Conservation (phyloP, 2,797 vertebrate species). For the Enoplosus armatus region DNA sequence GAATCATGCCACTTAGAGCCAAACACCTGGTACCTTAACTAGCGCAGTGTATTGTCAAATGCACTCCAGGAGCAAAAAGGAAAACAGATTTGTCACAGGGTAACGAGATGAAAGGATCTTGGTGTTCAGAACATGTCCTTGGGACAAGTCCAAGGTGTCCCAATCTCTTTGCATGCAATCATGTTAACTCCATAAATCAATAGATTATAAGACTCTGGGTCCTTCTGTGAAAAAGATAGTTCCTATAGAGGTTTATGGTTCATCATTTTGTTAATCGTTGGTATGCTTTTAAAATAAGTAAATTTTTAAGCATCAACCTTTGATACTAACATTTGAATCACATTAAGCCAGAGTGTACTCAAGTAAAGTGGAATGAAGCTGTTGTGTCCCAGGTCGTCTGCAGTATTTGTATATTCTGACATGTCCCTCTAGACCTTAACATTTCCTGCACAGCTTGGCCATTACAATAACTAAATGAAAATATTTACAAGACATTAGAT, state of each 20-base stretch:
- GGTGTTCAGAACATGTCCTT: not conserved
- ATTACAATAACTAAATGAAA: conserved; percentile 20
- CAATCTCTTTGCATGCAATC: not conserved
- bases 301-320: not conserved
- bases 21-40: conserved; percentile 23
- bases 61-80: not conserved
- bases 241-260: not conserved
- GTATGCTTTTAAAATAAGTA: not conserved
- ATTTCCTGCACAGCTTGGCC: not conserved
- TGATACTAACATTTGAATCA: not conserved
- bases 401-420: not conserved
- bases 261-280: not conserved
- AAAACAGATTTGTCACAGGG: not conserved
- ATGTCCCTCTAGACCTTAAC: not conserved
- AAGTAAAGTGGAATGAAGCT: not conserved
- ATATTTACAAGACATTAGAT: conserved; percentile 7
- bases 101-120: not conserved
- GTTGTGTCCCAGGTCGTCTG: conserved; percentile 1
- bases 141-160: not conserved
- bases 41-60: not conserved
- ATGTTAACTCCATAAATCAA: conserved; percentile 6
- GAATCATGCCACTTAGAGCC: conserved; percentile 35
- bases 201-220: not conserved
- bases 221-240: not conserved
- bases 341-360: not conserved